Base-by-base conservation (phyloP, 2,797 vertebrate genomes). In the Enteromius unitaeniatus region DNA sequence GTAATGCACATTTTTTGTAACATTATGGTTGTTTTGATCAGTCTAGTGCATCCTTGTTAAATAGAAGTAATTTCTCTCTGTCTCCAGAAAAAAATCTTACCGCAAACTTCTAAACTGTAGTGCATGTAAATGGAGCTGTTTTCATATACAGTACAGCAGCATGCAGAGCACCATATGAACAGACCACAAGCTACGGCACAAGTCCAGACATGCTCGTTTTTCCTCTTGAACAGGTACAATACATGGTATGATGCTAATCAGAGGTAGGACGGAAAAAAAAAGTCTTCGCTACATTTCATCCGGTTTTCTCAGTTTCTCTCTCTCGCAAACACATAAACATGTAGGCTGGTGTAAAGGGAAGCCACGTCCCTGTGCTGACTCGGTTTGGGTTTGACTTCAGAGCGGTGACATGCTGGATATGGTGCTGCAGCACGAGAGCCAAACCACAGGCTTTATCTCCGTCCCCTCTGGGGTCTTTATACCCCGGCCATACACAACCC, bases 201-300 rank as follows among this genome's bases (percentile, higher is more conserved):
- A 88, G 93, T 89, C 90, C 88, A 87, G 92, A 90, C 93, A 83
- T 64, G 92, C 91, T 64, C 80, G 58, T 70, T 68, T 88, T 62
- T 23, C 58, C 65, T 86, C 68, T 78, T 85, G 75, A 85, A 84
- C 90, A 83, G 87, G 90, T 88, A 89, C 78, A 89, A 89, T 89
- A 89, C 88, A 84, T 83, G 55, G 77, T 81, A 89, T 75, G 89
- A 90, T 92, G 84, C 84, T 90, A 87, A 88, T 92, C 90, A 81
- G 86, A 82, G 80, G 64, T 77, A 28, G 78, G 89, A 84, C 79
- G 81, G 28, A n/a, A 74, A 79, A 82, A 76, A 15, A 23, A 47
- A 2, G 72, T 76, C 31, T 37, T 26, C 19, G 78, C 62, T 1
- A 15, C n/a, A 15, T 10, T 79, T 82, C 55, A 53, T 70, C 83